These are phyloP conservation scores for Cyprinodon tularosa DNA, from an alignment of 2,113 vertebrate species.

Conservation along the genomic window DNA sequence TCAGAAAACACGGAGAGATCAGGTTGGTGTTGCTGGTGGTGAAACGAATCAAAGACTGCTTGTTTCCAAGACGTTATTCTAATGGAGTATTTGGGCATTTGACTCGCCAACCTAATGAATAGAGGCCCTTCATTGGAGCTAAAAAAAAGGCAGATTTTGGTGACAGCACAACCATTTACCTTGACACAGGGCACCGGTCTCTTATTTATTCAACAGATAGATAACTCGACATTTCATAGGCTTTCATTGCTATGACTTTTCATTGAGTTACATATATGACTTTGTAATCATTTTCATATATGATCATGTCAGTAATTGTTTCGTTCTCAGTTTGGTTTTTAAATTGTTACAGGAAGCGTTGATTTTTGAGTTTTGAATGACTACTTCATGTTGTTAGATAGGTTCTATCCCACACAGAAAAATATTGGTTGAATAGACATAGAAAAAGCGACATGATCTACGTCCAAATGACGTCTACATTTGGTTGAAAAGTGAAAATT, in stretches of 20 bases:
- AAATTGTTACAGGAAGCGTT: neutral
- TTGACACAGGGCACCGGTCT: neutral
- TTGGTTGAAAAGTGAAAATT: too few species aligned
- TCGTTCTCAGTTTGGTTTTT: neutral
- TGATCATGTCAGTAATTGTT: neutral
- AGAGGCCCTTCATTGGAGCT: neutral
- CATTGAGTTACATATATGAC: neutral
- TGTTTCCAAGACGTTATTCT: neutral
- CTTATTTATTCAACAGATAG: neutral
- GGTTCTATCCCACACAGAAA: neutral
- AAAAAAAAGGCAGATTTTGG: neutral
- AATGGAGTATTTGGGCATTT: conserved; percentile 25
- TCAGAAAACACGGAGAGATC: conserved; percentile 22
- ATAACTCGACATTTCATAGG: neutral
- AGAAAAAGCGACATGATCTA: too few species aligned
- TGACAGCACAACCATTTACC: neutral
- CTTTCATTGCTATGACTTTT: too few species aligned
- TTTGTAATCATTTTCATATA: neutral
- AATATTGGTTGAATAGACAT: too few species aligned
- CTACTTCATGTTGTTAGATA: neutral
- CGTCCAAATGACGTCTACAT: too few species aligned
- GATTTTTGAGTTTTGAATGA: neutral
- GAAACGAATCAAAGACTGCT: conserved; percentile 13
- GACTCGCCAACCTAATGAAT: conserved; percentile 6
- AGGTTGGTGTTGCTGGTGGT: conserved; percentile 6